phyloP scores from a whole-genome alignment of 2,797 vertebrate species.

The Malurus leucopterus region DNA sequence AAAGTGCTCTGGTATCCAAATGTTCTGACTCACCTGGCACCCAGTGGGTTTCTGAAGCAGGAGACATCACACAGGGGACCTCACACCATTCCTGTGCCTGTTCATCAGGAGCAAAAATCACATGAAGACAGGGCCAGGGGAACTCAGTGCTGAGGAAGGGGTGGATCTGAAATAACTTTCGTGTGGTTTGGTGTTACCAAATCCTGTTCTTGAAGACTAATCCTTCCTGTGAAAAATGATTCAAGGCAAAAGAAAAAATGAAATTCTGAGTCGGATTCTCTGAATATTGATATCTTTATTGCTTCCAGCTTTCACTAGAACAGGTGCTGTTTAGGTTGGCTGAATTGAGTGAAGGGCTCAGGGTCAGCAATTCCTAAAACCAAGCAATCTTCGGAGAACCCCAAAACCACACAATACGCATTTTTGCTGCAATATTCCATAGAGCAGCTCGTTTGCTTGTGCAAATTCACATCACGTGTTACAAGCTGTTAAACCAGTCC shows the following conservation, averaged over 20 bases:
- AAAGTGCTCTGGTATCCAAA: neutral
- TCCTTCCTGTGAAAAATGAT: neutral
- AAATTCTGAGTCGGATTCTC: neutral
- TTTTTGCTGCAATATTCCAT: neutral
- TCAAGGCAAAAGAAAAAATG: neutral
- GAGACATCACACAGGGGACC: neutral
- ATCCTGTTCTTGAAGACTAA: neutral
- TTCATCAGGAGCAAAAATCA: neutral
- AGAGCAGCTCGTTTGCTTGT: neutral
- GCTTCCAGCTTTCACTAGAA: neutral
- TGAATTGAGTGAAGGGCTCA: neutral
- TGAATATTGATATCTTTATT: neutral
- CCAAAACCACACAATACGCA: fast-evolving
- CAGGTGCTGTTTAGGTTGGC: neutral
- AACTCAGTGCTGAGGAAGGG: neutral
- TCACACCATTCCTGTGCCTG: neutral
- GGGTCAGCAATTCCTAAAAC: neutral
- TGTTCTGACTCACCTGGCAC: neutral
- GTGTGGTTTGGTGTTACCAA: neutral
- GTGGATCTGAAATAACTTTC: neutral
- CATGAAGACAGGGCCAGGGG: neutral
- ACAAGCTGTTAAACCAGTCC: fast-evolving
- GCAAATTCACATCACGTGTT: fast-evolving
- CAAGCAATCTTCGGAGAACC: neutral
- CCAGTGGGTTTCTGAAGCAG: neutral